Conservation (phyloP, 2,113 vertebrate species). For the Myrmecophaga tridactyla region DNA sequence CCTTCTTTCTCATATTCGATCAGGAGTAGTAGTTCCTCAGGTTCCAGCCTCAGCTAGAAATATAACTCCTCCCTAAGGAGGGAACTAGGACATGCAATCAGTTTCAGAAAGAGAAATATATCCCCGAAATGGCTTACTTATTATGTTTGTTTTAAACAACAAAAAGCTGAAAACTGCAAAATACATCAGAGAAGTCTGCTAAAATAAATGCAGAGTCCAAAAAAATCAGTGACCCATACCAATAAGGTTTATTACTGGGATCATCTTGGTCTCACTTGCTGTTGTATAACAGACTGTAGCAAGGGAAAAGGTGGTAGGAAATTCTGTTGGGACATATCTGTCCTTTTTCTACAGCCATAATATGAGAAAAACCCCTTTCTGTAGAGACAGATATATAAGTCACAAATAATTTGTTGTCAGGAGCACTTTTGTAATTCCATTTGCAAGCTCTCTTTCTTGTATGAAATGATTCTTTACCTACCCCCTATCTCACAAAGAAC, state of each 20-base stretch:
- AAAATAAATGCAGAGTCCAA: constrained; percentile 76
- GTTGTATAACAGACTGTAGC: neutral
- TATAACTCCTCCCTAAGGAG: neutral
- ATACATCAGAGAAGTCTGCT: constrained; percentile 69
- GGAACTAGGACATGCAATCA: neutral
- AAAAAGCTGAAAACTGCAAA: constrained; percentile 78
- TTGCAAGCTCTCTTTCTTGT: neutral
- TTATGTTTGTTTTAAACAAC: constrained; percentile 72
- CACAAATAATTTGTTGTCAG: neutral
- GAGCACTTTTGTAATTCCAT: neutral
- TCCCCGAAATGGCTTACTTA: constrained; percentile 68
- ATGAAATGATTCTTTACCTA: neutral
- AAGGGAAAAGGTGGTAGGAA: neutral
- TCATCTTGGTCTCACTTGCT: constrained; percentile 14
- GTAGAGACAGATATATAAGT: fast-evolving
- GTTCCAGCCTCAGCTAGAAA: neutral
- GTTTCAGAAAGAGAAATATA: constrained; percentile 38
- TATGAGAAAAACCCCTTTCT: neutral
- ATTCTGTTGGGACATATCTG: neutral
- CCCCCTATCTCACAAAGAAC: neutral
- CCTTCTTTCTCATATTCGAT: neutral
- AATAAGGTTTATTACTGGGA: constrained; percentile 46
- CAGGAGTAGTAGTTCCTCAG: neutral
- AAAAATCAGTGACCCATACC: constrained; percentile 71
- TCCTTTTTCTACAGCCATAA: neutral